A percentile compares a stretch with the other conserved stretches of the same genome.
phyloP scores from a whole-genome alignment of 2,797 vertebrate genomes.

The Clamator glandarius region DNA sequence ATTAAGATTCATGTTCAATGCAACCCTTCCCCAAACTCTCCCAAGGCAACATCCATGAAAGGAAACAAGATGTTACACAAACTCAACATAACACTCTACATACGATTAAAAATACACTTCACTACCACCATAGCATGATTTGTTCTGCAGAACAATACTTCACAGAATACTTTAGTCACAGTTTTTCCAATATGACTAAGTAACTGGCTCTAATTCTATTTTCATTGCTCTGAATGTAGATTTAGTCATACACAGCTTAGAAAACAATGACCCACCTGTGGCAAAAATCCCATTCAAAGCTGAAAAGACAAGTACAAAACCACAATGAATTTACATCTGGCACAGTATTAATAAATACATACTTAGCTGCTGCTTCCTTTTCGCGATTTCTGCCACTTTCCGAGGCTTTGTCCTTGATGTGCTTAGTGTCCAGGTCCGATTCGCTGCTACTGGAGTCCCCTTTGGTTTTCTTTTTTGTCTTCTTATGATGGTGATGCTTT shows the following conservation, averaged over 20 bases:
- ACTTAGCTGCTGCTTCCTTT: slow-evolving; percentile 63
- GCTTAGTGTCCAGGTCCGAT: slow-evolving; percentile 73
- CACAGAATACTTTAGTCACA: background rate
- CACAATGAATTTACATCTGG: background rate
- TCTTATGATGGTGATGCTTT: slow-evolving; percentile 83
- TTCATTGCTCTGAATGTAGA: background rate
- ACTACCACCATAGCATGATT: background rate
- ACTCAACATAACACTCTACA: background rate
- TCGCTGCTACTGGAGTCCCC: slow-evolving; percentile 73
- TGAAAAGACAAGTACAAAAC: background rate
- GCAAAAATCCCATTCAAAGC: background rate
- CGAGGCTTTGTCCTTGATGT: background rate
- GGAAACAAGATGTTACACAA: background rate
- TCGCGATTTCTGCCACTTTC: slow-evolving; percentile 65
- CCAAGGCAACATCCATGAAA: background rate
- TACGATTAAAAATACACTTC: background rate
- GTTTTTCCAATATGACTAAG: background rate
- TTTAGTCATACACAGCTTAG: background rate
- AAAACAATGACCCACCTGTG: background rate
- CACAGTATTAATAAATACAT: background rate
- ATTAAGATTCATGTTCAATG: background rate
- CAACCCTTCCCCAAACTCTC: background rate
- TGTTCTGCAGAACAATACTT: background rate
- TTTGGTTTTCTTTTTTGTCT: slow-evolving; percentile 70
- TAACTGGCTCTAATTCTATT: background rate